These are phyloP conservation scores for Gymnarchus niloticus DNA, from an alignment of 2,113 vertebrate genomes.

Conservation along the genomic window DNA sequence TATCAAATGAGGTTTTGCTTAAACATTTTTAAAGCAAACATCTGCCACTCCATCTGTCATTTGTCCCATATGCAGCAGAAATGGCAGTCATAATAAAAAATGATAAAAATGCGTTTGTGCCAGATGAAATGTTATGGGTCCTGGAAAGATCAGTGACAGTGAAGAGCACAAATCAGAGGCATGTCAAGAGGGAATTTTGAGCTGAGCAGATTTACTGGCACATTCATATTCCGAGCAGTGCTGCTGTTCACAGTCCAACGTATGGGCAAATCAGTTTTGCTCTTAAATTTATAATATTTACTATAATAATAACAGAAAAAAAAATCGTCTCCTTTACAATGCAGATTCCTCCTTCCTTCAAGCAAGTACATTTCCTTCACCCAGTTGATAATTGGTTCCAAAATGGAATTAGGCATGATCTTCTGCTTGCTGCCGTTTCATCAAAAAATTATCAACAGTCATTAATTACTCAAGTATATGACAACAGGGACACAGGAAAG, in stretches of 20 bases:
- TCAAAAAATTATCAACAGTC: background rate
- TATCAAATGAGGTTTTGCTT: background rate
- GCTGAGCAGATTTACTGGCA: background rate
- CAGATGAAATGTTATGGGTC: background rate
- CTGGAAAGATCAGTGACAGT: background rate
- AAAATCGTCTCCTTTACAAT: too few species aligned
- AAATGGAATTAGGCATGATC: background rate
- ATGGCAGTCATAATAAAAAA: background rate
- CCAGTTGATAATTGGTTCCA: too few species aligned
- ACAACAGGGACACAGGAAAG: background rate
- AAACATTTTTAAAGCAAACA: constrained; percentile 9
- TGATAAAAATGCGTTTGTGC: background rate
- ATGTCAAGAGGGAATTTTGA: background rate
- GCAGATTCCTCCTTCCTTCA: too few species aligned
- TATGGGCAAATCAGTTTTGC: too few species aligned
- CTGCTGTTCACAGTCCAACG: too few species aligned
- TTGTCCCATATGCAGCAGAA: background rate
- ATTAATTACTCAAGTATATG: background rate
- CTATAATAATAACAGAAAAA: too few species aligned
- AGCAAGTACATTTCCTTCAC: too few species aligned
- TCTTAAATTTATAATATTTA: too few species aligned
- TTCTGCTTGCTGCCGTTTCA: background rate
- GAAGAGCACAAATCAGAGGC: background rate
- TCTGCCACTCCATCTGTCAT: constrained; percentile 6
- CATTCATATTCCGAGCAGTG: background rate